These are phyloP conservation scores for Pelecanus crispus DNA, from an alignment of 2,113 vertebrate genomes.

Conservation along the genomic window DNA sequence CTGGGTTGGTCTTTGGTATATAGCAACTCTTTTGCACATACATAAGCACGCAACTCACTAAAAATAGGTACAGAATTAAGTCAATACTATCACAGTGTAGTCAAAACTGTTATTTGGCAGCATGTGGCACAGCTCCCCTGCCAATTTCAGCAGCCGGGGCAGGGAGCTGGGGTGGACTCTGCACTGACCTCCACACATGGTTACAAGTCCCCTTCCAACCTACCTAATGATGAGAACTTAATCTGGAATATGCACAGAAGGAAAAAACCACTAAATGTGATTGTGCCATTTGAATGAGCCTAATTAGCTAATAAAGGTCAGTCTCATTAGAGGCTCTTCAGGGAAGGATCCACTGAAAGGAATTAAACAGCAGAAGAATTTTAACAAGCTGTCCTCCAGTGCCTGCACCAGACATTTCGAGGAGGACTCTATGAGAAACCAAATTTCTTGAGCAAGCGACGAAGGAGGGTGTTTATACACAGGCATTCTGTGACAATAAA, in stretches of 20 bases:
- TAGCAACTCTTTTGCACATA: not conserved
- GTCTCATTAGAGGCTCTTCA: slow-evolving; percentile 59
- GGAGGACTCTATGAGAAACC: not conserved
- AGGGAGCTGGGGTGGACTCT: not conserved
- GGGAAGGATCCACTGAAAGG: slow-evolving; percentile 23
- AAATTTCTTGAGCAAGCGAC: not conserved
- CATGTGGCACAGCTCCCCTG: not conserved
- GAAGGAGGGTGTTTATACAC: not conserved
- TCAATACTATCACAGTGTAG: not conserved
- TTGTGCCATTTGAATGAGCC: not conserved
- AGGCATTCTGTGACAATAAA: not conserved
- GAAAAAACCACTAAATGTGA: not conserved
- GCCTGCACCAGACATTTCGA: not conserved
- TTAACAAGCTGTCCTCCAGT: slow-evolving; percentile 16
- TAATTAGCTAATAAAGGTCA: slow-evolving; percentile 68
- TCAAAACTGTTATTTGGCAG: not conserved
- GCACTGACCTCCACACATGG: not conserved
- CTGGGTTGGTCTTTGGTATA: not conserved
- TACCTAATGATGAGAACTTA: not conserved
- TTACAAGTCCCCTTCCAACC: not conserved
- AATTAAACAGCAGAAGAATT: not conserved
- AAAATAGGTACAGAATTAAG: not conserved
- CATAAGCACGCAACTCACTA: not conserved
- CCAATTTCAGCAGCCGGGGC: not conserved
- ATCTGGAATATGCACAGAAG: slow-evolving; percentile 1